Base-by-base conservation (phyloP, 1,140 invertebrate species). In the Bombus waltoni region DNA sequence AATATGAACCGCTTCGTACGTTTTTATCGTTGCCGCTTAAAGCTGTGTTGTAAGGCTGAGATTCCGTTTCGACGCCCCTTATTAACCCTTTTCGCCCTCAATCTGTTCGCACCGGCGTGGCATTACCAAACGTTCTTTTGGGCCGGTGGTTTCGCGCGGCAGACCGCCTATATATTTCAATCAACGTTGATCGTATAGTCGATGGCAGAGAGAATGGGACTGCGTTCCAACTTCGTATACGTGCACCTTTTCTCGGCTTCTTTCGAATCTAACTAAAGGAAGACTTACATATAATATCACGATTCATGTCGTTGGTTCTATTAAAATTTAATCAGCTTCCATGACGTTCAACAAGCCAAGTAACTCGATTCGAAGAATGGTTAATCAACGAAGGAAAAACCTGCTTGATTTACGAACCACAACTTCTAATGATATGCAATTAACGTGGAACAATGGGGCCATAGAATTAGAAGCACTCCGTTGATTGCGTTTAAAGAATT, bases 1-100 rank as follows among this genome's bases (percentile, higher is more conserved):
- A 90, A 88, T 83, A 90, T 85, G 81, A 83, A 88, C 83, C 84
- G 81, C 74, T 88, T 84, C 77, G 62, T 80, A 62, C 62, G 80
- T 86, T 86, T 86, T 86, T 86, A 86, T 86, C 84, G 72, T 53
- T 32, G 28, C 25, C 28, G 76, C 71, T 47, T 75, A 73, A 75
- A 86, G 42, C 70, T 15, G 2, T 65, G 22, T 28, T 25, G 32
- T 73, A 47, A 72, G 78, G 53, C 18, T 11, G 25, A 10, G 40
- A 4, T 40, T 71, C 59, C 32, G 77, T 73, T 83, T 68, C 44
- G 65, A 71, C 38, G 47, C 66, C 25, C 66, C 44, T 62, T 79
- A 78, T 79, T 71, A 84, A 84, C 76, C 76, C 76, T 25, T 57
- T 57, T 38, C 25, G 25, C 53, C 74, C 8, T 28, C 3, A 18